Percentiles rank a stretch among this genome's conserved stretches.
Evolutionary conservation across 2,888 invertebrate species (phyloP).

Genomic region (Trypoxylon attenuatum): DNA sequence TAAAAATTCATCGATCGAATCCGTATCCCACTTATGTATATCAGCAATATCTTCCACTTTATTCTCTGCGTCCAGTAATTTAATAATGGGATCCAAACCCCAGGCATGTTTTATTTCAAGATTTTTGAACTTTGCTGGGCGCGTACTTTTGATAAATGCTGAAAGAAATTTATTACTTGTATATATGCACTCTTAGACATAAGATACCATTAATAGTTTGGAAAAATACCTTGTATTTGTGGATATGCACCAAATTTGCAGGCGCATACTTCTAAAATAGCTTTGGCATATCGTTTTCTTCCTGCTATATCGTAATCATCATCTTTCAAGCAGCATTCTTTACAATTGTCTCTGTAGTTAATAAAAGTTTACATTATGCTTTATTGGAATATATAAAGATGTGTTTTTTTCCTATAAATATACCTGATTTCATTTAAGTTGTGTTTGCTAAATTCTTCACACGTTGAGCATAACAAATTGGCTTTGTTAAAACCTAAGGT

Average conservation of each 20-base stretch:
- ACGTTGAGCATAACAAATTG: constrained; percentile 91
- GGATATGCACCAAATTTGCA: constrained; percentile 99
- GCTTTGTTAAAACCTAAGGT: constrained; percentile 90
- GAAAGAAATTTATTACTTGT: too few species aligned
- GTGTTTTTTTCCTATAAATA: constrained; percentile 42
- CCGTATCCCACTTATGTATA: constrained; percentile 99
- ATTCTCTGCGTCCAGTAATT: constrained; percentile 89
- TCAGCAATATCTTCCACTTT: constrained; percentile 92
- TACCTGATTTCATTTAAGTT: constrained; percentile 80
- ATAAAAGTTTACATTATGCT: constrained; percentile 41
- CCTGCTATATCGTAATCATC: constrained; percentile 78
- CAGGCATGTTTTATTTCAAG: constrained; percentile 94
- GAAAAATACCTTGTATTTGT: constrained; percentile 86
- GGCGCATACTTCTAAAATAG: constrained; percentile 96
- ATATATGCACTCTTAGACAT: too few species aligned
- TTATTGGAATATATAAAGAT: not conserved
- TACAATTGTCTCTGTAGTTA: constrained; percentile 75
- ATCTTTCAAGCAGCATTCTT: constrained; percentile 88
- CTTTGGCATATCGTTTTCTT: constrained; percentile 89
- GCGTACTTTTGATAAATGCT: constrained; percentile 97
- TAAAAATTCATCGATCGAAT: constrained; percentile 97
- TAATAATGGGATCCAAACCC: constrained; percentile 95
- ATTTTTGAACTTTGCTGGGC: constrained; percentile 92
- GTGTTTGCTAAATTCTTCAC: constrained; percentile 88
- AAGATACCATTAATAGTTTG: too few species aligned